Evolutionary conservation across 1,140 invertebrate species (phyloP), one percentile per base, ranked within the genome.

Genomic region (Drosophila mayri): DNA sequence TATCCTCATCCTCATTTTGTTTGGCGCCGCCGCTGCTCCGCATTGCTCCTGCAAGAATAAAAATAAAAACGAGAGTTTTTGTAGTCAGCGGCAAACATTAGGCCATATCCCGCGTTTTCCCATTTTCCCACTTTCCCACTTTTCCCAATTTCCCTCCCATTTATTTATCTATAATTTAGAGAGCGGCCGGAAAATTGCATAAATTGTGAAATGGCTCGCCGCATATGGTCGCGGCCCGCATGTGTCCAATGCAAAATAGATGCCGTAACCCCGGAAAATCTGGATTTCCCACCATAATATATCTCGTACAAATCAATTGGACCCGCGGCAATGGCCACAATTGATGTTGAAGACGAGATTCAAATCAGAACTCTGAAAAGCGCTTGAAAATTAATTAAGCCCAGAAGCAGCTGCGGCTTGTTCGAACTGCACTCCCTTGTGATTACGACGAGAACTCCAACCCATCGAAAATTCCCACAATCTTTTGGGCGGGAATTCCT

Each of bases 331-430:
- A 43, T 44, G 40, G 44, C 70, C 70, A 54, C 67, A 52, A 77
- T 61, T 77, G 72, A 76, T 67, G 65, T 38, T 61, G 79, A 71
- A 57, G 67, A 60, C 66, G 71, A 88, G 84, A 90, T 85, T 84
- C 77, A 90, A 88, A 88, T 88, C 85, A 84, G 46, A 68, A 74
- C 61, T 72, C 84, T 58, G 58, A 88, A 25, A 25, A 38, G 81
- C 78, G 76, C 66, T 85, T 58, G 73, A 85, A 90, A 90, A 90
- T 90, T 90, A 90, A 90, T 90, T 90, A 90, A 90, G 71, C 61
- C 30, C 78, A 68, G 68, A 52, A 68, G 70, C 79, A 74, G 55
- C 55, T 87, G 83, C 55, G 78, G 79, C 86, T 85, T 64, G 40
- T 76, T 60, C 59, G 25, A 54, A 50, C 35, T 61, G 49, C 59